phyloP scores from a whole-genome alignment of 2,113 vertebrate genomes.

The Saguinus midas region DNA sequence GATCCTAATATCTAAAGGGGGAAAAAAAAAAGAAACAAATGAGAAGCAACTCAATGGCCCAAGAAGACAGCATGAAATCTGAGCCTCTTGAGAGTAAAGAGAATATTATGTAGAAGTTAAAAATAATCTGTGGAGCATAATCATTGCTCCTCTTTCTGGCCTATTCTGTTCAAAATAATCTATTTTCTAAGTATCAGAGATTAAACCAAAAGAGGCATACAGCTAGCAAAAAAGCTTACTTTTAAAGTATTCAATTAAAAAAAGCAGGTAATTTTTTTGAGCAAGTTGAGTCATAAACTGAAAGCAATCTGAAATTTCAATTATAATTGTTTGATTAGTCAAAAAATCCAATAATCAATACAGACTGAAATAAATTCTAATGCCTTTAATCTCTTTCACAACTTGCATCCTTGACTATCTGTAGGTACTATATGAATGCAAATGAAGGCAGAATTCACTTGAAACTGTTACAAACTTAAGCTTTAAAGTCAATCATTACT shows the following conservation, averaged over 20 bases:
- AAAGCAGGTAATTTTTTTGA: background rate
- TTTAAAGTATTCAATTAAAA: conserved; percentile 25
- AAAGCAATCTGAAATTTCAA: conserved; percentile 21
- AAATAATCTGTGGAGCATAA: conserved; percentile 61
- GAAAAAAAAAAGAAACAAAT: conserved; percentile 54
- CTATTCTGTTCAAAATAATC: conserved; percentile 58
- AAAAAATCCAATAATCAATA: conserved; percentile 15
- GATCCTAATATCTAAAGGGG: conserved; percentile 93
- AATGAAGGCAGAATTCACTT: background rate
- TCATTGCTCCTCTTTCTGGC: conserved; percentile 39
- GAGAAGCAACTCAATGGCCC: conserved; percentile 69
- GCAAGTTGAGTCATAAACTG: background rate
- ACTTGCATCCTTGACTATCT: background rate
- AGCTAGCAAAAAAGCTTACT: background rate
- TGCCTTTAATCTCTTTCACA: conserved; percentile 40
- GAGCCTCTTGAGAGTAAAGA: conserved; percentile 55
- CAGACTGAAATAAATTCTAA: conserved; percentile 29
- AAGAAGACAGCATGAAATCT: conserved; percentile 66
- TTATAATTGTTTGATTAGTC: background rate
- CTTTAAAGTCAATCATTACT: conserved; percentile 32
- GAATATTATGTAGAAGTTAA: conserved; percentile 44
- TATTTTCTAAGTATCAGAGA: conserved; percentile 70
- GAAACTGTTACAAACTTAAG: background rate
- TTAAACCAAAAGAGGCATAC: conserved; percentile 43
- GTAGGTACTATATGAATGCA: background rate